These are phyloP conservation scores for Cotesia chilonis DNA, from an alignment of 1,140 invertebrate species.

Conservation along the genomic window DNA sequence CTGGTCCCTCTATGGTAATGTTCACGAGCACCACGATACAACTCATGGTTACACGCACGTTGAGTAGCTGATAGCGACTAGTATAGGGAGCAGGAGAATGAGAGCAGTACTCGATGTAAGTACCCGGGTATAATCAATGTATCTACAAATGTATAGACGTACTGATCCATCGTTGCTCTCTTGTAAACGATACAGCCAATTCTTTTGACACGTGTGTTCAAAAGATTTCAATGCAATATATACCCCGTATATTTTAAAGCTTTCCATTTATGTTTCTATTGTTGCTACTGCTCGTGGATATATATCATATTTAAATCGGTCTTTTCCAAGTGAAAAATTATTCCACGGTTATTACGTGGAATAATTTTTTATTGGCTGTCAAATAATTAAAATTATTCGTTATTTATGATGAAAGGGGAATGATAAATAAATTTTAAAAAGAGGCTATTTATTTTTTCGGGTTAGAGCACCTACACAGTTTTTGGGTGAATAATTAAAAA, in stretches of 20 bases:
- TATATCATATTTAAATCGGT: too few species aligned
- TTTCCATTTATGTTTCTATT: conserved; percentile 4
- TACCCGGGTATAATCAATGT: neutral
- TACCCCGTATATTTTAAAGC: neutral
- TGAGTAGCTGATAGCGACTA: conserved; percentile 6
- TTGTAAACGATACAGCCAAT: conserved; percentile 17
- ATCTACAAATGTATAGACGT: neutral
- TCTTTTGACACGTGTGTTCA: conserved; percentile 16
- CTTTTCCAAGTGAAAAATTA: too few species aligned
- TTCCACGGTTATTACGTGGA: too few species aligned
- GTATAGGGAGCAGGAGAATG: conserved; percentile 10
- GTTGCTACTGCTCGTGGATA: neutral
- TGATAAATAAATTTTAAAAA: too few species aligned
- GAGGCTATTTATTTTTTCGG: too few species aligned
- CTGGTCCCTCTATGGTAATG: conserved; percentile 63
- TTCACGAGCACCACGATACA: conserved; percentile 29
- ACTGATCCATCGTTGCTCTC: neutral
- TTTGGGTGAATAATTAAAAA: too few species aligned
- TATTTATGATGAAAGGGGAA: too few species aligned
- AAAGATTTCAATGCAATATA: neutral
- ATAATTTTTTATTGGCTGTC: too few species aligned
- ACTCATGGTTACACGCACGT: conserved; percentile 43
- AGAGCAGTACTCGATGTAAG: conserved; percentile 15
- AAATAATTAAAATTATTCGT: too few species aligned
- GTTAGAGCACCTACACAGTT: too few species aligned